Evolutionary conservation across 2,113 vertebrate genomes (phyloP).

Genomic region (Jacana jacana): DNA sequence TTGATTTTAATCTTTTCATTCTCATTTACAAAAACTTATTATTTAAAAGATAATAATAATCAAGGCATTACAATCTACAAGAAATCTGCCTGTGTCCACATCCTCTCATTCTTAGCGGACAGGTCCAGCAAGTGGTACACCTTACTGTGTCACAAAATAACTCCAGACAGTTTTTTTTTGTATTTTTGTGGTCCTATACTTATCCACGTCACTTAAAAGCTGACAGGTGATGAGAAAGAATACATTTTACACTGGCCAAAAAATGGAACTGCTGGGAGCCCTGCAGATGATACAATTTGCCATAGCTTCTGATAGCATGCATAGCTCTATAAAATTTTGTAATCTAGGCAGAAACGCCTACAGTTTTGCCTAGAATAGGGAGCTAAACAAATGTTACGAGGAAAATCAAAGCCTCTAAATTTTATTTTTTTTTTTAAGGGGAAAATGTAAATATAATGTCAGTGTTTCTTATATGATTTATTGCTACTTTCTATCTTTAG

Average conservation of each 20-base stretch:
- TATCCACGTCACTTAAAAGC: background rate
- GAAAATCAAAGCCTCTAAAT: background rate
- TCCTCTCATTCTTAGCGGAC: background rate
- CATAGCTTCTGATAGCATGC: background rate
- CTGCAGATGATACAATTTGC: background rate
- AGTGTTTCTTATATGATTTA: constrained; percentile 55
- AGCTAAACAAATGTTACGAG: background rate
- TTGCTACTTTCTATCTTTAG: constrained; percentile 54
- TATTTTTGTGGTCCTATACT: background rate
- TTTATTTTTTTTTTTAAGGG: background rate
- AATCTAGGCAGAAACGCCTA: background rate
- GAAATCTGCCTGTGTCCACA: background rate
- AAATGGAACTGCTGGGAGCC: background rate
- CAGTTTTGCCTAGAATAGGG: background rate
- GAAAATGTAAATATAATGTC: constrained; percentile 17
- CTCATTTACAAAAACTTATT: background rate
- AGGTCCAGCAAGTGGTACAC: background rate
- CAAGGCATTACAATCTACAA: background rate
- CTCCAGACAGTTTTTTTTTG: too few species aligned
- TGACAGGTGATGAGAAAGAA: background rate
- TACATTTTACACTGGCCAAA: background rate
- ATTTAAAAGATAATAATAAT: background rate
- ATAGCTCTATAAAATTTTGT: background rate
- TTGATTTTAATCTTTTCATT: background rate
- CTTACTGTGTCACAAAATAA: background rate